phyloP scores from a whole-genome alignment of 2,113 vertebrate genomes.

The Nycticorax nycticorax region DNA sequence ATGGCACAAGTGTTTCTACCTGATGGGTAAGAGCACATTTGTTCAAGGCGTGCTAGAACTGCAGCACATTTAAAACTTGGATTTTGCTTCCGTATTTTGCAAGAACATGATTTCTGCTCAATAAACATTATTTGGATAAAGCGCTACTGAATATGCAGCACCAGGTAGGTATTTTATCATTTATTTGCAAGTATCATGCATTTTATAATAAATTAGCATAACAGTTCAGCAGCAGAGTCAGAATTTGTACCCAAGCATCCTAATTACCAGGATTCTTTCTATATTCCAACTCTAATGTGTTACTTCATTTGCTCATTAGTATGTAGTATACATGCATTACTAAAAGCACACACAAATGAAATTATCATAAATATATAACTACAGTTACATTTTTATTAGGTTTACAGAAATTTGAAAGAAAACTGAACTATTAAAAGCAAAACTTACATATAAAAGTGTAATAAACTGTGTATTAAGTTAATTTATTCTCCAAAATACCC shows the following conservation, averaged over 20 bases:
- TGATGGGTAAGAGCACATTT: neutral
- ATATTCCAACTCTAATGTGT: neutral
- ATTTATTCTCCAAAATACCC: neutral
- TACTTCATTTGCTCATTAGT: conserved; percentile 49
- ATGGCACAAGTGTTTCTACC: neutral
- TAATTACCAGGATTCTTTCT: conserved; percentile 32
- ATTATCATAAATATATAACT: conserved; percentile 43
- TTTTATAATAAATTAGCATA: conserved; percentile 60
- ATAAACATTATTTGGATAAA: conserved; percentile 20
- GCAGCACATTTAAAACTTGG: neutral
- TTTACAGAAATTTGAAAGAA: conserved; percentile 20
- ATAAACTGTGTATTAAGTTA: neutral
- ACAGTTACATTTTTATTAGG: conserved; percentile 20
- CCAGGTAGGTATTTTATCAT: conserved; percentile 5
- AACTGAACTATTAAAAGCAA: neutral
- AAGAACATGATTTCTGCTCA: neutral
- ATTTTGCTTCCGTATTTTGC: neutral
- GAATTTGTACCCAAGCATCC: conserved; percentile 25
- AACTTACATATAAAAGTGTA: neutral
- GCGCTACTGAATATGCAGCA: neutral
- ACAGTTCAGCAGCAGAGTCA: conserved; percentile 43
- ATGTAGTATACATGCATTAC: conserved; percentile 26
- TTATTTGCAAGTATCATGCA: conserved; percentile 50
- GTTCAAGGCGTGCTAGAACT: neutral
- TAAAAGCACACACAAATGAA: conserved; percentile 31